phyloP scores from a whole-genome alignment of 2,797 vertebrate genomes.

The Lutra lutra region DNA sequence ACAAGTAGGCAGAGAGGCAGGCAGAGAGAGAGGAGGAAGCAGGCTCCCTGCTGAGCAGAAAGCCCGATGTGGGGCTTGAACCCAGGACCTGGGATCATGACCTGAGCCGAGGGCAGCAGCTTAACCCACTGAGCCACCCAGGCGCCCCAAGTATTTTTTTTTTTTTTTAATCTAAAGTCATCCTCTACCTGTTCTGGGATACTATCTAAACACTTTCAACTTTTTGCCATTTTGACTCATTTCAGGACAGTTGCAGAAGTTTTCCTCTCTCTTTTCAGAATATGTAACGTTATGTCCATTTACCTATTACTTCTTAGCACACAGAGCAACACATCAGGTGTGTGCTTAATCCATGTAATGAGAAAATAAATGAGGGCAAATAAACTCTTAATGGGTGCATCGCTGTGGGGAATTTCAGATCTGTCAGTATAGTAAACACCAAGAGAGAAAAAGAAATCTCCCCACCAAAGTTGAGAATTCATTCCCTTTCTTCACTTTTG shows the following conservation, averaged over 20 bases:
- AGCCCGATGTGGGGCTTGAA: too few relatives aligned
- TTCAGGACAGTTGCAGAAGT: constrained; percentile 1
- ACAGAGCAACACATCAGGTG: neutral
- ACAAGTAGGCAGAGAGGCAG: too few relatives aligned
- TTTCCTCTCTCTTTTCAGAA: constrained; percentile 8
- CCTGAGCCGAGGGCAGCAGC: too few relatives aligned
- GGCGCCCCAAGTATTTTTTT: too few relatives aligned
- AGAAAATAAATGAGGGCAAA: constrained; percentile 37
- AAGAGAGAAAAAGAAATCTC: neutral
- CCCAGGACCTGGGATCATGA: too few relatives aligned
- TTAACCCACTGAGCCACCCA: too few relatives aligned
- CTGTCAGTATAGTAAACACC: neutral
- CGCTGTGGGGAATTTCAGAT: neutral
- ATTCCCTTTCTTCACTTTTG: neutral
- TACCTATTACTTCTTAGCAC: neutral
- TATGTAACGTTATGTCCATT: neutral
- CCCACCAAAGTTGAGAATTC: neutral
- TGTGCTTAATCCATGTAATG: neutral
- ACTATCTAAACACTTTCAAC: neutral
- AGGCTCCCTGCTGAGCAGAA: too few relatives aligned
- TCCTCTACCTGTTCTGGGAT: neutral
- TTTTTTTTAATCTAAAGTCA: neutral
- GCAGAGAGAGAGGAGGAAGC: too few relatives aligned
- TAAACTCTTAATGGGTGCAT: neutral
- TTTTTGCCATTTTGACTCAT: neutral